Base-by-base conservation (phyloP, 92 coral and sea anemone species). In the Bergia puertoricense region DNA sequence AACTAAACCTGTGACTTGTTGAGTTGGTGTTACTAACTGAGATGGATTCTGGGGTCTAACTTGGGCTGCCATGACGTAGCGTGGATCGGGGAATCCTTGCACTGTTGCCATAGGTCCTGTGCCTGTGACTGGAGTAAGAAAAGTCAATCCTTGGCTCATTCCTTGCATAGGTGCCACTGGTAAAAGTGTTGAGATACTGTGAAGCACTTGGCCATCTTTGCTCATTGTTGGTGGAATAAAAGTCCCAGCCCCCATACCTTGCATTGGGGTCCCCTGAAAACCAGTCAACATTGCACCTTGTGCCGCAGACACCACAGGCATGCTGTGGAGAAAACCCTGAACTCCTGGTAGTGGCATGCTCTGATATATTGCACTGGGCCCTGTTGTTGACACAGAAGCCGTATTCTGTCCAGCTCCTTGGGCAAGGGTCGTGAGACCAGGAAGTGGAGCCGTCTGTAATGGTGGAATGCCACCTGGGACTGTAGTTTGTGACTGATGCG, bases 141-240 rank as follows among this genome's bases (percentile, higher is more conserved):
- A 95, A 7, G 98, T 88, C 83, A 95, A 91, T 16, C 98, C 93
- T 37, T 92, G 96, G 4, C 93, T 91, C 38, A 89, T 81, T 9
- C 95, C 98, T 88, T 95, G 98, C 62, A 95, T 82, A 42, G 98
- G 98, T 14, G 98, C 92, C 37, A 95, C 92, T 0, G 98, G 98
- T 85, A 95, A 86, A 22, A 95, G 90, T 38, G 98, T 95, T 74
- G 96, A 94, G 76, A 95, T 94, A 85, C 95, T 95, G 91, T 95
- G 98, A 72, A 95, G 86, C 42, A 95, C 94, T 91, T 95, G 98
- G 1, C 98, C 98, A 57, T 95, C 98, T 54, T 92, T 93, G 68
- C 88, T 90, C 77, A 95, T 90, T 73, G 92, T 88, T 43, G 92
- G 90, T 2, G 93, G 90, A 81, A 90, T 92, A 76, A 84, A 86